phyloP scores from a whole-genome alignment of 2,113 vertebrate genomes.

The Lycaon pictus region DNA sequence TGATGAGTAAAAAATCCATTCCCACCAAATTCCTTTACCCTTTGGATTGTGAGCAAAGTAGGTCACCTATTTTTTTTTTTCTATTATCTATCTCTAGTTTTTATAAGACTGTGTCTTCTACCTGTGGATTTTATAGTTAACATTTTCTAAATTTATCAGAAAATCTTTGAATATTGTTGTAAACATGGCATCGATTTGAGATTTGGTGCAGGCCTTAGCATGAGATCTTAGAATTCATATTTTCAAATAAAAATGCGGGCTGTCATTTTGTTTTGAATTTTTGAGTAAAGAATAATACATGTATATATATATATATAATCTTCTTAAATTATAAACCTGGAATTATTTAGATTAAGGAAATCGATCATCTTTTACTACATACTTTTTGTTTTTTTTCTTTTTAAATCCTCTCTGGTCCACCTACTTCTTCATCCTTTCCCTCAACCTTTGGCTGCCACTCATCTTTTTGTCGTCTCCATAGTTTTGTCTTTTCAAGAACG shows the following conservation, averaged over 20 bases:
- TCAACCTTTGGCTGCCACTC: no score
- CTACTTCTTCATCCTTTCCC: neutral
- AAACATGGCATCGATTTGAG: neutral
- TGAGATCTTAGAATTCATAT: neutral
- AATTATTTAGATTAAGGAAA: neutral
- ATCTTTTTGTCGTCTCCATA: neutral
- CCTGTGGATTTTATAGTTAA: conserved; percentile 12
- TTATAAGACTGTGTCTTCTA: neutral
- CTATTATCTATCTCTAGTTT: neutral
- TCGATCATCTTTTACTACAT: neutral
- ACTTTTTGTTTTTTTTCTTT: neutral
- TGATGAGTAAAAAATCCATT: conserved; percentile 14
- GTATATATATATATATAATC: no score
- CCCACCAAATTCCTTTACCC: conserved; percentile 9
- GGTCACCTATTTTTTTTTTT: conserved; percentile 55
- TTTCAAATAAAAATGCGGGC: neutral
- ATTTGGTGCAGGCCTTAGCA: neutral
- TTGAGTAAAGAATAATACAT: neutral
- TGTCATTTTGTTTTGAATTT: neutral
- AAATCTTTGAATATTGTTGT: neutral
- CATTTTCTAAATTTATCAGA: neutral
- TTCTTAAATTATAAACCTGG: neutral
- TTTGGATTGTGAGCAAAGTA: conserved; percentile 66
- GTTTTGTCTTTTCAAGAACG: neutral
- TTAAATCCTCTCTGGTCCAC: neutral